Base-by-base conservation (phyloP, 2,113 vertebrate species). In the Zosterops japonicus region DNA sequence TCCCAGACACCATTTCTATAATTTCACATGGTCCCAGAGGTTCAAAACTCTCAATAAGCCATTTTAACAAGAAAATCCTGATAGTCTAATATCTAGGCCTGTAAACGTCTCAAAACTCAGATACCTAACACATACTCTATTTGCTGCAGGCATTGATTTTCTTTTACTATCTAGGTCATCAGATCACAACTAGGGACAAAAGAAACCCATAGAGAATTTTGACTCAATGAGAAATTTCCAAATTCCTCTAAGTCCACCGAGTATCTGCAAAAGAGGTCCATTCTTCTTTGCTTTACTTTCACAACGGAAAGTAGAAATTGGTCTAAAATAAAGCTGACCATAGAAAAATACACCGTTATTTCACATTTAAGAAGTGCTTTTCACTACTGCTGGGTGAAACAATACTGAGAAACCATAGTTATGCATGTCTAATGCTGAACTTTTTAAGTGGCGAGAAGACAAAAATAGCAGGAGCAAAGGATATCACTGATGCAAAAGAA, bases 101-200 rank as follows among this genome's bases (percentile, higher is more conserved):
- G 16, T 88, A 79, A 61, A 96, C 13, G 70, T 94, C 89, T 93
- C 86, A 91, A 89, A 91, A 84, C 81, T 90, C 75, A 83, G 56
- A 87, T 86, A 94, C 75, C 76, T 93, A 87, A 90, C 76, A 74
- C 44, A 89, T 53, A 92, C 31, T 69, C 41, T 88, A 44, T 75
- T 90, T 96, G 89, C 87, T 93, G 61, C 59, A 93, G 83, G 89
- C 89, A 92, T 87, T 96, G 96, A 82, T 96, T 96, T 97, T 91
- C 83, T 79, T 92, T 92, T 79, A 77, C 59, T 91, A 95, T 92
- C 96, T 94, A 90, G 91, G 93, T 93, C 93, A 96, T 96, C 95
- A 93, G 94, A 95, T 96, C 96, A 96, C 6, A 46, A 87, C 49
- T 74, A 93, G 85, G 80, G 88, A 96, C 90, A 92, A 96, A 96